Base-by-base conservation (phyloP, 2,113 vertebrate species). In the Zeus faber region DNA sequence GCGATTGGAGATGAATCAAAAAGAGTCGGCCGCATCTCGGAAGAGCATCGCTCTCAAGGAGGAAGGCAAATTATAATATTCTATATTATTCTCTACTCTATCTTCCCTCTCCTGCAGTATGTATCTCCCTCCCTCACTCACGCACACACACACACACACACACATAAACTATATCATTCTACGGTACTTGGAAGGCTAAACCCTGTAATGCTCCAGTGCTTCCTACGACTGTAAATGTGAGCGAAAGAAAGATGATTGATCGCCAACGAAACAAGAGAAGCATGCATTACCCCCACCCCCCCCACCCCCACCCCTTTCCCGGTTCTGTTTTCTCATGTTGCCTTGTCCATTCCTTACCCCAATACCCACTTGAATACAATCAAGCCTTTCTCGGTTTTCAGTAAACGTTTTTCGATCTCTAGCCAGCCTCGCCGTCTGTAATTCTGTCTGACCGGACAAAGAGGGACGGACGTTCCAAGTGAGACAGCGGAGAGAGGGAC, bases 1-100 rank as follows among this genome's bases (percentile, higher is more conserved):
- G 20, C 11, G 25, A 56, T 58, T 46, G 66, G 51, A 72, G 67
- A 79, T 77, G 74, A 71, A 64, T 81, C 62, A 65, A 1, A 2
- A 64, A 58, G 52, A 49, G 68, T 71, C 57, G 4, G 65, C 47
- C 24, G 66, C 37, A 50, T 65, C 10, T 0, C 24, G 63, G 50
- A 39, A 20, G 51, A 57, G 24, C 48, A 4, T 14, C 14, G 14
- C n/a, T 40, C 41, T 72, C 37, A 49, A 49, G 17, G 49, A 65
- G 25, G 40, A 27, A 60, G 39, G 37, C 44, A 46, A 43, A 33
- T 39, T 64, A 62, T 41, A 48, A 47, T n/a, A n/a, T n/a, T n/a
- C n/a, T n/a, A n/a, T n/a, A n/a, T n/a, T n/a, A n/a, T n/a, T n/a
- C n/a, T n/a, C n/a, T n/a, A n/a, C n/a, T 17, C 16, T 9, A 29